Base-by-base conservation (phyloP, 2,888 invertebrate species). In the Andrena fulva region DNA sequence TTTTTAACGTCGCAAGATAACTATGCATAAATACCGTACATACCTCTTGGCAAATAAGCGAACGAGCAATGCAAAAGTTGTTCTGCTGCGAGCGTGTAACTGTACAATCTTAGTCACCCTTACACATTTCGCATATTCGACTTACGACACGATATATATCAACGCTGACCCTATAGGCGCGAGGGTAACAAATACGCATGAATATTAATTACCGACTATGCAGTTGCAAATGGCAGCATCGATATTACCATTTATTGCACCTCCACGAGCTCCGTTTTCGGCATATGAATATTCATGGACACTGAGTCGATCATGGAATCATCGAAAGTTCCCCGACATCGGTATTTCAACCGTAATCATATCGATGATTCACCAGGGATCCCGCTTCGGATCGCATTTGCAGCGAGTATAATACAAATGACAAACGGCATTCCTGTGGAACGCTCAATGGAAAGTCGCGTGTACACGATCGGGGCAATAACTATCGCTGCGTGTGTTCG, bases 61-160 rank as follows among this genome's bases (percentile, higher is more conserved):
- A 60, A 66, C 71, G 64, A 56, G 63, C 63, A 48, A 60, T 70
- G 72, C 31, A 69, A 75, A 68, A 72, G 70, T 77, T 77, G 72
- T 77, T 71, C 80, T 68, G 78, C 64, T 35, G 29, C 60, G 64
- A 54, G 48, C 66, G 54, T 56, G 54, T 85, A 87, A 87, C 85
- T 78, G 80, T 85, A 87, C 79, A 77, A 79, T 83, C 77, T 77
- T 83, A 73, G 72, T 76, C 80, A 75, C 62, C 54, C 73, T 33
- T 20, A 16, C 52, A 48, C 50, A 79, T 68, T 84, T 81, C 79
- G 75, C 87, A 80, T 77, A 86, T 79, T 77, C 74, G 77, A 80
- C 59, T 69, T 59, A 42, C 73, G 73, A 66, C 68, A 42, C 64
- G 77, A 75, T 68, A 82, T 84, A 70, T 52, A 76, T 72, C 73